Base-by-base conservation (phyloP, 2,797 vertebrate species). In the Synaphobranchus kaupii region DNA sequence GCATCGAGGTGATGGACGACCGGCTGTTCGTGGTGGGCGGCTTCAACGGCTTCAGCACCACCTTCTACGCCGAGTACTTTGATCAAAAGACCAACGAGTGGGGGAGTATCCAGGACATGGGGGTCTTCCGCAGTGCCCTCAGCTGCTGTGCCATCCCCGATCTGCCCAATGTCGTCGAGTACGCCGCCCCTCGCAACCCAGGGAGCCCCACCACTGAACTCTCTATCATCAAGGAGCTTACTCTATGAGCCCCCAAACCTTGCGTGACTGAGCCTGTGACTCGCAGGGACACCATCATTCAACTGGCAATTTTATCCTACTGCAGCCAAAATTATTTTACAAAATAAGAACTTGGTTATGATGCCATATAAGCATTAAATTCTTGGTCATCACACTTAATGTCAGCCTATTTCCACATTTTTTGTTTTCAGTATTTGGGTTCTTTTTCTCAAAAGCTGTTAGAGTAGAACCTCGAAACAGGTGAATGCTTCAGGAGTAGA, bases 161-260 rank as follows among this genome's bases (percentile, higher is more conserved):
- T 34, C 84, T 89, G 83, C 86, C 88, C 25, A 89, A 89, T 47
- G 54, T 89, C 12, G 15, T 52, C 0, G 71, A 87, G n/a, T 88
- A 87, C 20, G 52, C 56, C 8, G 83, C 44, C 76, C 83, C 83
- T 13, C 82, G 82, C 10, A 83, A 78, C 48, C 5, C 83, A 3
- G 17, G 22, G 47, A 50, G 22, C 20, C 78, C 44, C 78, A 78
- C 13, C 17, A 1, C 15, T 22, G 39, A 78, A 15, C 73, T 44
- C 17, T 44, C 34, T 9, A 47, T 20, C 47, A n/a, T 48, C 8
- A 50, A 81, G 47, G 22, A 81, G 17, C 78, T 81, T 2, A 48
- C 44, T 1, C 9, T 50, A 7, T 81, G 47, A 81, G 47, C 78
- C 10, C 20, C 22, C 39, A 4, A 9, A 12, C 25, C 8, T 17